Percentiles rank a stretch among this genome's conserved stretches.
These are phyloP conservation scores for Hydrocynus forskahlii DNA, from an alignment of 2,797 vertebrate genomes.

Conservation along the genomic window DNA sequence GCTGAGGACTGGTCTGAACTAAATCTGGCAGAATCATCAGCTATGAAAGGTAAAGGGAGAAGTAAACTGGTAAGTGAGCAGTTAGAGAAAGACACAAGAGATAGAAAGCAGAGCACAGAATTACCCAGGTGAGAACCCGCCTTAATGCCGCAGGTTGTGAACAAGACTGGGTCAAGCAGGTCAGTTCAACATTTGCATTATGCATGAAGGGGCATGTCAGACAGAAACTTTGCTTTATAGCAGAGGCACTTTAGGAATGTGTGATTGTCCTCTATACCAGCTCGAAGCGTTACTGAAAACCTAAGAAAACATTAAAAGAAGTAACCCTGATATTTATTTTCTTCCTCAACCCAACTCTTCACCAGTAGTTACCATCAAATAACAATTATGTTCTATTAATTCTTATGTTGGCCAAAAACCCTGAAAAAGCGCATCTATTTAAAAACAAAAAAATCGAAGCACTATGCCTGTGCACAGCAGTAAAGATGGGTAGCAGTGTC, in stretches of 20 bases:
- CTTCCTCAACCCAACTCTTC: neutral
- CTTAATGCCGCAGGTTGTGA: neutral
- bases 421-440: too few species aligned
- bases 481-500: too few species aligned
- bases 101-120: neutral
- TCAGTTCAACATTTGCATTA: conserved; percentile 1
- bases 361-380: neutral
- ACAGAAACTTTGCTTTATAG: neutral
- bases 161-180: neutral
- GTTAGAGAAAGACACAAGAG: conserved; percentile 34
- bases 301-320: neutral
- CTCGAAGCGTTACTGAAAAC: neutral
- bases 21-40: conserved; percentile 82
- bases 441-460: too few species aligned
- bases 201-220: neutral
- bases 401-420: too few species aligned
- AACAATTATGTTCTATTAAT: too few species aligned
- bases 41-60: conserved; percentile 74
- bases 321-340: neutral
- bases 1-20: conserved; percentile 84
- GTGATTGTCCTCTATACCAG: neutral
- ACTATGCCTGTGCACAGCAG: too few species aligned
- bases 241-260: neutral
- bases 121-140: neutral
- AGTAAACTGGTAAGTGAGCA: conserved; percentile 63